Conservation (phyloP, 2,113 vertebrate genomes). For the Alces alces region DNA sequence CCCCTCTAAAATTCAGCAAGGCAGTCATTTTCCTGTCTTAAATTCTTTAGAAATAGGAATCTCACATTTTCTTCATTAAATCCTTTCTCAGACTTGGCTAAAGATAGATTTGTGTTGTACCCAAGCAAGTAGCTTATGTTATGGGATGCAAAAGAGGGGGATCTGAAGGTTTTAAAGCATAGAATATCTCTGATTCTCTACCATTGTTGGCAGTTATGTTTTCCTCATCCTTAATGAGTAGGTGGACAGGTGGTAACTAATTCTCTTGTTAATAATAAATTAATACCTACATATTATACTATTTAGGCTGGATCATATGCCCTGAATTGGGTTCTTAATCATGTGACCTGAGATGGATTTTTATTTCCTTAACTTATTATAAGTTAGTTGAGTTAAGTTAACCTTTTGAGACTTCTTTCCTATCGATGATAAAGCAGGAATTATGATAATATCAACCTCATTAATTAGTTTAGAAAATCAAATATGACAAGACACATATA, state of each 20-base stretch:
- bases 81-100: neutral
- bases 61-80: neutral
- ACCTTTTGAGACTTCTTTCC: neutral
- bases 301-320: neutral
- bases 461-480: neutral
- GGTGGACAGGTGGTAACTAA: neutral
- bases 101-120: neutral
- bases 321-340: neutral
- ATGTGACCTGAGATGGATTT: neutral
- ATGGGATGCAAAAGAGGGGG: neutral
- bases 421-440: neutral
- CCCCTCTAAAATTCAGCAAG: neutral
- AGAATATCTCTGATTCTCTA: neutral
- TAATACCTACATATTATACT: neutral
- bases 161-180: neutral
- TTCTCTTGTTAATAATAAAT: neutral
- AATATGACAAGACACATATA: neutral
- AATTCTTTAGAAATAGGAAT: neutral
- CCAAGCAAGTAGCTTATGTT: neutral
- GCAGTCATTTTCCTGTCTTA: neutral
- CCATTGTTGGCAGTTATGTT: neutral
- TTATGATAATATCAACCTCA: neutral
- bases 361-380: neutral
- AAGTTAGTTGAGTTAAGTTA: neutral
- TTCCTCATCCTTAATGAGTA: neutral